Evolutionary conservation across 2,113 vertebrate species (phyloP).

Genomic region (Percina caprodes): DNA sequence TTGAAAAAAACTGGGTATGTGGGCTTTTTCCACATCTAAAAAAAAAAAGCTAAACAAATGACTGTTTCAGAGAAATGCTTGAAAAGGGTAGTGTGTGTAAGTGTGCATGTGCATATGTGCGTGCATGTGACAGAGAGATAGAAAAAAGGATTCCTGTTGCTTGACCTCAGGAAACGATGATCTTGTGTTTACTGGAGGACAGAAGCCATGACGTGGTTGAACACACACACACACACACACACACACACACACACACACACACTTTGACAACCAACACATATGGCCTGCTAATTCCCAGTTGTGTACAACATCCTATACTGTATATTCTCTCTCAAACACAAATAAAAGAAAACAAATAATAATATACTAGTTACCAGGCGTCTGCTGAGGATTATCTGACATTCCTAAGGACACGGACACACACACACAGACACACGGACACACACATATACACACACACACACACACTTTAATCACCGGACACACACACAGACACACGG

Average conservation of each 20-base stretch:
- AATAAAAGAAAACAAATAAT: not conserved
- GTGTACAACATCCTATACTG: not conserved
- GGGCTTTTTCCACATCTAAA: not conserved
- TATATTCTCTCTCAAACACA: constrained; percentile 15
- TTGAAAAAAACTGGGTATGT: not conserved
- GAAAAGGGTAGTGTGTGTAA: not conserved
- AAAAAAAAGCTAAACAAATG: constrained; percentile 5
- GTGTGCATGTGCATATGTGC: not conserved
- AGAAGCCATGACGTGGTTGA: not conserved
- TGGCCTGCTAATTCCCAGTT: not conserved
- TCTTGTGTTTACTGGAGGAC: constrained; percentile 5
- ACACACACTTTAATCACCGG: constrained; percentile 61
- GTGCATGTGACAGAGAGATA: not conserved
- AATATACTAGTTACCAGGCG: constrained; percentile 9
- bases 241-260: constrained; percentile 23
- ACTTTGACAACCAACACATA: not conserved
- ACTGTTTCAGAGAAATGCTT: not conserved
- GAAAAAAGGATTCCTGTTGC: not conserved
- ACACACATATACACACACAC: constrained; percentile 2
- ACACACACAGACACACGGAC: constrained; percentile 5
- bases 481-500: no score
- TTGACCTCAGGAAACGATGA: constrained; percentile 25
- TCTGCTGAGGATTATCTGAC: constrained; percentile 53
- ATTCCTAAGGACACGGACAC: constrained; percentile 29
- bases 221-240: constrained; percentile 4